Conservation (phyloP, 2,113 vertebrate genomes). For the Empidonax alnorum region DNA sequence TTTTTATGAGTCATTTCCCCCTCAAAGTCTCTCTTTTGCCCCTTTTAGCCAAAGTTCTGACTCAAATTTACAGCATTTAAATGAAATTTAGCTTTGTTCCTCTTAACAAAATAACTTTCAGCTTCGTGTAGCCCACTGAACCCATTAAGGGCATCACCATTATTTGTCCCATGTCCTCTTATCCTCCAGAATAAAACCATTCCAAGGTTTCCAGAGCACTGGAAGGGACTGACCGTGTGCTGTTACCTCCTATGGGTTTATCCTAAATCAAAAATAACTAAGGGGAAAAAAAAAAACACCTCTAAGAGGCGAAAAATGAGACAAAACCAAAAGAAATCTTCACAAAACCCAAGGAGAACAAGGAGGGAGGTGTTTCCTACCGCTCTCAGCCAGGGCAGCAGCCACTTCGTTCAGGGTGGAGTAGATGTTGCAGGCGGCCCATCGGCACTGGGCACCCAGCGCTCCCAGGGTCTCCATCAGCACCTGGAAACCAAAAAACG, state of each 20-base stretch:
- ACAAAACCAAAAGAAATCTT: rapidly evolving
- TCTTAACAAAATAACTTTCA: neutral
- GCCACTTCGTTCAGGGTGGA: slow-evolving; percentile 98
- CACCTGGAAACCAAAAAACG: slow-evolving; percentile 74
- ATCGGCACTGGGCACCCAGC: slow-evolving; percentile 93
- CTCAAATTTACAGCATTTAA: neutral
- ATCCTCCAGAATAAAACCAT: neutral
- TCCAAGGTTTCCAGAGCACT: neutral
- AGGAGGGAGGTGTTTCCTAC: slow-evolving; percentile 64
- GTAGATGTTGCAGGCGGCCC: slow-evolving; percentile 99
- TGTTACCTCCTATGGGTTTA: neutral
- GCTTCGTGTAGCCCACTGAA: neutral
- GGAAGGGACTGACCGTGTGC: neutral
- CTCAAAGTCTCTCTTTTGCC: too few species aligned
- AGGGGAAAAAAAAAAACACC: neutral
- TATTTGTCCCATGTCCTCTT: rapidly evolving
- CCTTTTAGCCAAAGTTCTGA: neutral
- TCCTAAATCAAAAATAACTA: neutral
- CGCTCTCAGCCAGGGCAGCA: slow-evolving; percentile 93
- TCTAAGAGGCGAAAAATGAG: rapidly evolving
- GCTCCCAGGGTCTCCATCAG: slow-evolving; percentile 96
- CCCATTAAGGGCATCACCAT: rapidly evolving
- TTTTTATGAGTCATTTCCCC: rapidly evolving
- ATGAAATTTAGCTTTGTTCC: rapidly evolving
- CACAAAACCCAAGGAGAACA: neutral